Base-by-base conservation (phyloP, 1,140 invertebrate species). In the Drosophila nigrodunni region DNA sequence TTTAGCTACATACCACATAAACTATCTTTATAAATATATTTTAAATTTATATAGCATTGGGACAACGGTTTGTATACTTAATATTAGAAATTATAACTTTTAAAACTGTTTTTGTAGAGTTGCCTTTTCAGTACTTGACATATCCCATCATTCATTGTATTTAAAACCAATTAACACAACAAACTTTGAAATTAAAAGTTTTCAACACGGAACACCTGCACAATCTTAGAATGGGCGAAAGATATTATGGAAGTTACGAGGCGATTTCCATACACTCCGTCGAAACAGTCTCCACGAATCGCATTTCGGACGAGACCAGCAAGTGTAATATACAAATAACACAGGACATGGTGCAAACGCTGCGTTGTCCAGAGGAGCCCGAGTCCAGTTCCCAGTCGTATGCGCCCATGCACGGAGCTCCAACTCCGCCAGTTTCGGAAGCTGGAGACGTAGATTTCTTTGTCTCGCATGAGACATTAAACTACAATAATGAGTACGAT, bases 191-290 rank as follows among this genome's bases (percentile, higher is more conserved):
- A 54, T 35, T 52, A 37, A 5, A 5, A 54, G 30, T 54, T 15
- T 5, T 43, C 25, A 7, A 13, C 44, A 47, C 44, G 8, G 7
- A 21, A 46, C 8, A 46, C 9, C 8, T 2, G 15, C n/a, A 10
- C 0, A 52, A 6, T 11, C 21, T 1, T 1, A 55, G 43, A 11
- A 72, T 66, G 47, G 61, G 5, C 2, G 70, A 68, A 1, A 13
- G 30, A 8, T 34, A 37, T 9, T 18, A 30, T 15, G 39, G 65
- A 2, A 50, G 52, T 7, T 74, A 55, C 3, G 49, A 61, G 13
- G 71, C 54, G 1, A 7, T 70, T n/a, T 70, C 55, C 2, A 43
- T 78, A 7, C 54, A 60, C 2, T 75, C 72, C 10, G 39, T 13
- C 35, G 68, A 66, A 15, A n/a, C 66, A 1, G 7, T 11, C 47